A percentile compares a stretch with the other conserved stretches of the same genome.
phyloP scores from a whole-genome alignment of 2,797 vertebrate genomes.

The Carapus acus region DNA sequence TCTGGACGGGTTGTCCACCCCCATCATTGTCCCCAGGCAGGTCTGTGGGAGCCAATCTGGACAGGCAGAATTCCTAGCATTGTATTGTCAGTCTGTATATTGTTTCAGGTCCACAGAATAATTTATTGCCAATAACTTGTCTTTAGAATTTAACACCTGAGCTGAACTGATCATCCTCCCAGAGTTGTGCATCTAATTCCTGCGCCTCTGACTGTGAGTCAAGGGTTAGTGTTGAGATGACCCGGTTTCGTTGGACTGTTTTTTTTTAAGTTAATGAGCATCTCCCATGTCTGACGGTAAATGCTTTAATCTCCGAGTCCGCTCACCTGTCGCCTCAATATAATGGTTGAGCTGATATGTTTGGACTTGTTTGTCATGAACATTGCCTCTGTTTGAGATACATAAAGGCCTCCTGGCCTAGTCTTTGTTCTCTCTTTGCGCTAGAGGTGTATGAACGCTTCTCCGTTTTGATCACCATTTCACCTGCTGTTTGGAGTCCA shows the following conservation, averaged over 20 bases:
- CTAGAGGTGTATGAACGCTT: slow-evolving; percentile 20
- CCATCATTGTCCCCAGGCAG: slow-evolving; percentile 40
- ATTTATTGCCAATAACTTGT: slow-evolving; percentile 7
- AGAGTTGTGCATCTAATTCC: too few relatives aligned
- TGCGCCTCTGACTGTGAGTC: background rate
- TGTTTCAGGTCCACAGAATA: slow-evolving; percentile 12
- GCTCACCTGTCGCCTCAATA: slow-evolving; percentile 31
- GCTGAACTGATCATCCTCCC: background rate
- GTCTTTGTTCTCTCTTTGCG: slow-evolving; percentile 42
- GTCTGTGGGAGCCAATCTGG: slow-evolving; percentile 48
- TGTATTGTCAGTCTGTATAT: slow-evolving; percentile 33
- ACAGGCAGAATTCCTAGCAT: slow-evolving; percentile 63
- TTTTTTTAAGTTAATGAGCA: too few relatives aligned
- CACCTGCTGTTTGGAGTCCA: slow-evolving; percentile 41
- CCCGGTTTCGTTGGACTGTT: too few relatives aligned
- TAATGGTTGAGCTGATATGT: slow-evolving; percentile 31
- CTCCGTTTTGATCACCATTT: slow-evolving; percentile 38
- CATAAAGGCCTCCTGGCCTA: slow-evolving; percentile 31
- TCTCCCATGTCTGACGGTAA: slow-evolving; percentile 5
- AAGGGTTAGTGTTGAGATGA: background rate
- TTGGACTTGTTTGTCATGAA: slow-evolving; percentile 40
- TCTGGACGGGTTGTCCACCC: slow-evolving; percentile 48
- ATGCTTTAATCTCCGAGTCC: slow-evolving; percentile 11
- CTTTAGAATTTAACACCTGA: background rate
- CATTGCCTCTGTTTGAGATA: slow-evolving; percentile 30